Evolutionary conservation across 2,888 invertebrate genomes (phyloP), one percentile per base, ranked within the genome.

Genomic region (Smittia aterrima): DNA sequence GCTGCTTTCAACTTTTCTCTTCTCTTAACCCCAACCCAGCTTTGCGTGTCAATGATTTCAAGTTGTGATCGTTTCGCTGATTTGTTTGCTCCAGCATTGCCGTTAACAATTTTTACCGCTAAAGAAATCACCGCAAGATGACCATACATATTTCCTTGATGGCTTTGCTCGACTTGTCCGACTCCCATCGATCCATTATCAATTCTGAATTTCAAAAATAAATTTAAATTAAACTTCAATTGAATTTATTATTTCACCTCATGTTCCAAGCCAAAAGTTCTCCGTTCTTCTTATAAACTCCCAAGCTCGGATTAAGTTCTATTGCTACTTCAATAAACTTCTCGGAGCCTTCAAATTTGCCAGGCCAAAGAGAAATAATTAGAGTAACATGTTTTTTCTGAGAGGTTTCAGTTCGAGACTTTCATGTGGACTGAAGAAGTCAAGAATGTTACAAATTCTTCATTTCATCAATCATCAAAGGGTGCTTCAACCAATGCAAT

Each of bases 321-420:
- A 58, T 58, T 7, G 22, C 18, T 9, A 18, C 58, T 58, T 58
- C 58, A 22, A 58, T 7, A 22, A 58, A 58, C 18, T 18, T 58
- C n/a, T 58, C 58, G 13, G 58, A 58, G 7, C n/a, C 58, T 58
- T 58, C n/a, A 22, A 58, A 58, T 22, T 22, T 58, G 7, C 58
- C 58, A 2, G 6, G 9, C 58, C 58, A 58, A 18, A 22, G 9
- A 22, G 18, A 2, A 13, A 18, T 58, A 9, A 58, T 58, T 1
- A 3, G 7, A 3, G 4, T 11, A 13, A 13, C 18, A 22, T 58
- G 20, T 58, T 58, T 9, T 22, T 7, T 58, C 58, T 18, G 6
- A 58, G 18, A 7, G 18, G 58, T 22, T 22, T 22, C 7, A 58
- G 22, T 18, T 22, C 20, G 18, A 58, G 9, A n/a, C n/a, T n/a